Evolutionary conservation across 1,140 invertebrate genomes (phyloP).

Genomic region (Eulimnadia texana): DNA sequence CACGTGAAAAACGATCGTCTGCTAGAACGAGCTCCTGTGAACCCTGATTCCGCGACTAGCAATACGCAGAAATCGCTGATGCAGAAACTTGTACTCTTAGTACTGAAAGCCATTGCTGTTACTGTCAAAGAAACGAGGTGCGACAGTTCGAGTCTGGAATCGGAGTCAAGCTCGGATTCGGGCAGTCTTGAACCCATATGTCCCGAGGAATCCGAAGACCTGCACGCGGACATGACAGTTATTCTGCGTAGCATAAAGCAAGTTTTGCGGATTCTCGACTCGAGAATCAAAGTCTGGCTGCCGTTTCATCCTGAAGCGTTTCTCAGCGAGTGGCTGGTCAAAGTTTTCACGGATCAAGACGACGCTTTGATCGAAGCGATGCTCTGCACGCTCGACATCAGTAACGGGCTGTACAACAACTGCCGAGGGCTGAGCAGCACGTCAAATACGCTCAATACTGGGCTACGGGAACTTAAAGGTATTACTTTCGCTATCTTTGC

Average conservation of each 20-base stretch:
- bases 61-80: slow-evolving; percentile 37
- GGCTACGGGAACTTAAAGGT: slow-evolving; percentile 5
- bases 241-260: slow-evolving; percentile 71
- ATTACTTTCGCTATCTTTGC: not conserved
- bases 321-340: slow-evolving; percentile 71
- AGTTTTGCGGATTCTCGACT: slow-evolving; percentile 53
- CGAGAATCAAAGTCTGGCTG: slow-evolving; percentile 60
- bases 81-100: slow-evolving; percentile 67
- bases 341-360: slow-evolving; percentile 76
- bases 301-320: slow-evolving; percentile 75
- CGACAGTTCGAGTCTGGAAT: slow-evolving; percentile 48
- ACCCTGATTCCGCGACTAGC: slow-evolving; percentile 17
- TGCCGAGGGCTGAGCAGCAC: slow-evolving; percentile 1
- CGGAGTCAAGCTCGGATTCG: slow-evolving; percentile 31
- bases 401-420: slow-evolving; percentile 45
- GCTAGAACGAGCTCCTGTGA: slow-evolving; percentile 44
- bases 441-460: slow-evolving; percentile 2
- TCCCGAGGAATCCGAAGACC: slow-evolving; percentile 32
- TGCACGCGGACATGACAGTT: slow-evolving; percentile 60
- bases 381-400: slow-evolving; percentile 77
- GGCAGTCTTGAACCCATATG: slow-evolving; percentile 42
- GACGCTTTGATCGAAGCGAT: slow-evolving; percentile 79
- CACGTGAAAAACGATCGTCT: slow-evolving; percentile 69
- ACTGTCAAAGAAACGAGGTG: slow-evolving; percentile 76
- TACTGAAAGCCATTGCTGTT: slow-evolving; percentile 74